phyloP scores from a whole-genome alignment of 1,140 invertebrate genomes.

The Scaptomyza hsui region DNA sequence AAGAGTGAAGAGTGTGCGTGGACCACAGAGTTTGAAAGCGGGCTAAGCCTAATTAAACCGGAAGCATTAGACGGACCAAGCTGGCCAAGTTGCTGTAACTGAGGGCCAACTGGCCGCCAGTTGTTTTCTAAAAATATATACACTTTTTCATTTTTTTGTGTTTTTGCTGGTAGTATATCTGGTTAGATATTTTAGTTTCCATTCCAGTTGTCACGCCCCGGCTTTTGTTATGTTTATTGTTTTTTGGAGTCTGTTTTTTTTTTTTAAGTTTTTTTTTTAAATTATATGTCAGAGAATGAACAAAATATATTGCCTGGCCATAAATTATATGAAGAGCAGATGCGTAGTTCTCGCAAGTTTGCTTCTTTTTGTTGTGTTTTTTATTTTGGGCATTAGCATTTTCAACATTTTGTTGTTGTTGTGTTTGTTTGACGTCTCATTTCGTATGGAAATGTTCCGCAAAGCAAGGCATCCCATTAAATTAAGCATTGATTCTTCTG shows the following conservation, averaged over 20 bases:
- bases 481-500: not conserved
- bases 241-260: too few relatives aligned
- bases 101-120: constrained; percentile 29
- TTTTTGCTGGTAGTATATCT: not conserved
- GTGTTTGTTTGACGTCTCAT: constrained; percentile 8
- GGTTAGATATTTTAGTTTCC: constrained; percentile 20
- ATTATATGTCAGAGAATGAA: constrained; percentile 44
- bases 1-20: too few relatives aligned
- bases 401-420: constrained; percentile 21
- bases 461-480: constrained; percentile 40
- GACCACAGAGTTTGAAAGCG: constrained; percentile 17
- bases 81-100: constrained; percentile 34
- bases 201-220: constrained; percentile 57
- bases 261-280: constrained; percentile 61
- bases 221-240: constrained; percentile 59
- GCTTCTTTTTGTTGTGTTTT: not conserved
- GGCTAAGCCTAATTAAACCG: constrained; percentile 67
- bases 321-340: constrained; percentile 53
- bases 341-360: constrained; percentile 44
- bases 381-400: constrained; percentile 50
- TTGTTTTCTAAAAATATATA: constrained; percentile 7
- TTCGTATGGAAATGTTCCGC: constrained; percentile 46
- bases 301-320: constrained; percentile 27
- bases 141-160: too few relatives aligned
- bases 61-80: constrained; percentile 71